Evolutionary conservation across 2,113 vertebrate genomes (phyloP), one percentile per base, ranked within the genome.

Genomic region (Egretta garzetta): DNA sequence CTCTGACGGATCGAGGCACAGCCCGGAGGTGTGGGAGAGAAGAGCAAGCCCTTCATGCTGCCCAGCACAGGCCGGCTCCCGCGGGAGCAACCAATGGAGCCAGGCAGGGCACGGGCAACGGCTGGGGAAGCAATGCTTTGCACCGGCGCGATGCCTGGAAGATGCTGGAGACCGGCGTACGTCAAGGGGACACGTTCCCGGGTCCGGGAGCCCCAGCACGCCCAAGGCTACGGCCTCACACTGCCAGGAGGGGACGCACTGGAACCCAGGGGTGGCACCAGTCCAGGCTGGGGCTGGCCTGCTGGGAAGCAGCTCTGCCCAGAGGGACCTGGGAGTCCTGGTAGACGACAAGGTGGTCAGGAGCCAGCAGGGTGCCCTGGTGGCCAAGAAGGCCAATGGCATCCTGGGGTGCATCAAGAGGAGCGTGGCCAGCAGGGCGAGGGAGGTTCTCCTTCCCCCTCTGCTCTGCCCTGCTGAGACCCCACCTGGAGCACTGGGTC

Each of bases 141-240:
- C 11, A 22, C 45, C 45, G 18, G 33, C 9, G 3, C 10, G 4
- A 16, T 3, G 32, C 49, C 39, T 4, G 0, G 15, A 19, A 11
- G 79, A 35, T 32, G 63, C 33, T 4, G 15, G 27, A 5, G 32
- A 37, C 14, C 49, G 4, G 60, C 23, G 1, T 3, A 3, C 52
- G 4, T 3, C 20, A 10, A 13, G 5, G 15, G 62, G 62, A 66
- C 11, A 8, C 12, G 5, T 6, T 13, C 32, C 12, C 7, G 4
- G 5, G 12, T 6, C 55, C 2, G 4, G 33, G 15, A 35, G 56
- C 32, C 21, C 12, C 20, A 3, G 3, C 56, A 1, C 20, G 3
- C 11, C 47, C 17, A 2, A 30, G 45, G 56, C 8, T 30, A 9
- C 68, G 15, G 68, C 49, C 35, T 8, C 68, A 8, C 4, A 27